A percentile compares a stretch with the other conserved stretches of the same genome.
phyloP scores from a whole-genome alignment of 1,140 invertebrate species.

The Ericerus pela region DNA sequence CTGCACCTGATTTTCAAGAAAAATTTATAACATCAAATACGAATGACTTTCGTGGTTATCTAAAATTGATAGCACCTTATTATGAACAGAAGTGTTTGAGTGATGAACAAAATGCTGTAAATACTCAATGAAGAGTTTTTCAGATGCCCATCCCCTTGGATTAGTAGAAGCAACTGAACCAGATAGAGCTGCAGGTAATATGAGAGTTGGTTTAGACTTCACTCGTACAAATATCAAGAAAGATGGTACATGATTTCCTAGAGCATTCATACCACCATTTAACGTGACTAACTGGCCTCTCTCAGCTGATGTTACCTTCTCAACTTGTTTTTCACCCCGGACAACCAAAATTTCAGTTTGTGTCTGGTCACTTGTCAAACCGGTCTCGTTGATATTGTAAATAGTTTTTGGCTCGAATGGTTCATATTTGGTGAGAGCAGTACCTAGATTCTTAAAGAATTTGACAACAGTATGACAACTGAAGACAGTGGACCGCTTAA shows the following conservation, averaged over 20 bases:
- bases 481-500: no score
- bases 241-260: conserved; percentile 27
- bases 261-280: conserved; percentile 27
- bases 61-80: no score
- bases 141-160: conserved; percentile 31
- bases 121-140: conserved; percentile 24
- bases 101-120: conserved; percentile 15
- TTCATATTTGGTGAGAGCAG: no score
- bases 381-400: conserved; percentile 33
- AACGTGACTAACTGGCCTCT: conserved; percentile 33
- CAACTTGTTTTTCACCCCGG: conserved; percentile 34
- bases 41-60: no score
- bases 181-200: conserved; percentile 31
- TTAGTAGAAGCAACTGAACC: conserved; percentile 28
- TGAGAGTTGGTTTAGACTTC: conserved; percentile 31
- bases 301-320: conserved; percentile 31
- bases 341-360: conserved; percentile 26
- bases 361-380: conserved; percentile 33
- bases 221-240: conserved; percentile 32
- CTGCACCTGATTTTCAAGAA: no score
- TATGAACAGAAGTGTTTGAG: neutral
- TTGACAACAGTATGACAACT: no score
- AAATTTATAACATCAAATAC: no score
- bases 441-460: no score
- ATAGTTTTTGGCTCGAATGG: conserved; percentile 28